Evolutionary conservation across 2,113 vertebrate species (phyloP).

Genomic region (Salvelinus alpinus): DNA sequence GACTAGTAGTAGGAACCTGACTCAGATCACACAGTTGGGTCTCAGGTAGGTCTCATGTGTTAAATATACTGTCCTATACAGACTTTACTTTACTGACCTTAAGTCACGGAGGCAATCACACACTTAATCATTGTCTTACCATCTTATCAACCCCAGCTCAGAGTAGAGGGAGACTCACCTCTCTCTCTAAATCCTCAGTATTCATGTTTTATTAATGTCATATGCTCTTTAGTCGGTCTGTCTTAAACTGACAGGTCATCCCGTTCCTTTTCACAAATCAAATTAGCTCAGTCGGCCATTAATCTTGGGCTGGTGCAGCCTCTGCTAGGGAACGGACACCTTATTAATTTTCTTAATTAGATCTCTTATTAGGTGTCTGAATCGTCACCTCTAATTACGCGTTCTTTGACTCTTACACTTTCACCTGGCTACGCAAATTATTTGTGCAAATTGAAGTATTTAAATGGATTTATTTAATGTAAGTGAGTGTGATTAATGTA

Average conservation of each 20-base stretch:
- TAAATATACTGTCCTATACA: too few species aligned
- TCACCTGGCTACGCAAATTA: slow-evolving; percentile 71
- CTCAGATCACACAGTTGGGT: neutral
- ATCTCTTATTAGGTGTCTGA: slow-evolving; percentile 78
- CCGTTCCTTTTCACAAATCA: slow-evolving; percentile 79
- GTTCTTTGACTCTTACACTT: slow-evolving; percentile 72
- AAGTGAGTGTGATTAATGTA: slow-evolving; percentile 56
- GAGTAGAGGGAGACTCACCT: slow-evolving; percentile 1
- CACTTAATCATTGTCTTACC: too few species aligned
- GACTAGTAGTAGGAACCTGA: neutral
- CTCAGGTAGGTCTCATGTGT: too few species aligned
- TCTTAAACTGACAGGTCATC: slow-evolving; percentile 72
- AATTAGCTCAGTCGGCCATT: slow-evolving; percentile 78
- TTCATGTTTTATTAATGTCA: slow-evolving; percentile 79
- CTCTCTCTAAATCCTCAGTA: slow-evolving; percentile 33
- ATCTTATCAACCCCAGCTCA: neutral
- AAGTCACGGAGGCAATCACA: too few species aligned
- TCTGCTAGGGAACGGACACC: slow-evolving; percentile 73
- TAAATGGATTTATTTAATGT: slow-evolving; percentile 61
- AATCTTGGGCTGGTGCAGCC: slow-evolving; percentile 69
- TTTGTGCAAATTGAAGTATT: slow-evolving; percentile 64
- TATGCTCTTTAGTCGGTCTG: slow-evolving; percentile 63
- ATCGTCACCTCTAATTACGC: slow-evolving; percentile 73
- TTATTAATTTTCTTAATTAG: slow-evolving; percentile 82
- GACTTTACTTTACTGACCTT: neutral